Evolutionary conservation across 2,888 invertebrate species (phyloP).

Genomic region (Drosophila falleni): DNA sequence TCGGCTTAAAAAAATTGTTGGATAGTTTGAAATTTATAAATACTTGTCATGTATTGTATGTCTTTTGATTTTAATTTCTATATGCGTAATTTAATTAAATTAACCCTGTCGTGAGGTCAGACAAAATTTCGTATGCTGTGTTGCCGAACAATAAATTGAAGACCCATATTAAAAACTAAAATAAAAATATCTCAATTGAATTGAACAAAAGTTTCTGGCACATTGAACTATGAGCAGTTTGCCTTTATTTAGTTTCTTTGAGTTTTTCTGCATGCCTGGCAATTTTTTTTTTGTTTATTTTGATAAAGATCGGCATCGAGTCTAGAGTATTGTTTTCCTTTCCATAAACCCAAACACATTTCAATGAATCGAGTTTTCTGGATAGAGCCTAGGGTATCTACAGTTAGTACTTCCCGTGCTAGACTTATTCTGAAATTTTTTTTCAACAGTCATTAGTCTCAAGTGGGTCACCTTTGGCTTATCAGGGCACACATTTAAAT

Average conservation of each 20-base stretch:
- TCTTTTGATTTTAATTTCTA: constrained; percentile 14
- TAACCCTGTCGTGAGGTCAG: constrained; percentile 54
- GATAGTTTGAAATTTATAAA: background rate
- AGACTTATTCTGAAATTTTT: constrained; percentile 20
- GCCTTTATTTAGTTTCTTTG: constrained; percentile 19
- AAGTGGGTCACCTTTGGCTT: constrained; percentile 75
- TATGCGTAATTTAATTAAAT: constrained; percentile 37
- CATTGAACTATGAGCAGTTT: constrained; percentile 44
- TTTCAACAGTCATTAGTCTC: constrained; percentile 42
- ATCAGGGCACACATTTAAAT: constrained; percentile 54
- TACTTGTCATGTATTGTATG: constrained; percentile 10
- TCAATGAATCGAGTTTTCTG: background rate
- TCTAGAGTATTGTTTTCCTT: constrained; percentile 33
- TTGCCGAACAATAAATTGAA: background rate
- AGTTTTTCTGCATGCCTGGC: constrained; percentile 14
- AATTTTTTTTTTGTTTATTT: constrained; percentile 42
- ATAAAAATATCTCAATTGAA: constrained; percentile 8
- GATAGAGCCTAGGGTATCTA: constrained; percentile 4
- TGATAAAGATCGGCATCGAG: constrained; percentile 9
- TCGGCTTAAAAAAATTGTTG: background rate
- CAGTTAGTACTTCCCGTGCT: constrained; percentile 2
- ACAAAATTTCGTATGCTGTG: constrained; percentile 1
- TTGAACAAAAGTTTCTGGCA: constrained; percentile 21
- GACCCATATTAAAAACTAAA: background rate
- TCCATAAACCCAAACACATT: background rate